Evolutionary conservation across 92 coral and sea anemone genomes (phyloP).

Genomic region (Siderastrea radians): DNA sequence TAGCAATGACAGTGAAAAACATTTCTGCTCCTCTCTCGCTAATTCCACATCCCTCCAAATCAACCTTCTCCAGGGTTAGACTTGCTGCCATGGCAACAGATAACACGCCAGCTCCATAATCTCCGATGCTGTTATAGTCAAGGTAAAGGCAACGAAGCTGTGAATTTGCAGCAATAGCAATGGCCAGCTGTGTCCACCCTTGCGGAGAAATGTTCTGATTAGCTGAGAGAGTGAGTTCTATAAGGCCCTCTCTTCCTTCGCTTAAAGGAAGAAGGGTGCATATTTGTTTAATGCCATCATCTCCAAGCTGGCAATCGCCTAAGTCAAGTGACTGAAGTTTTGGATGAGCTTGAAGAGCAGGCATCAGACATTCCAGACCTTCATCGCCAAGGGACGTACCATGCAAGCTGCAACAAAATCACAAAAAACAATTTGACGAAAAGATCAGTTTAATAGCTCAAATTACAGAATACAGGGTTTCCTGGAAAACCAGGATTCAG

Average conservation of each 20-base stretch:
- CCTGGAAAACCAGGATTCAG: too few relatives aligned
- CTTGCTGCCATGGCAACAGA: constrained; percentile 97
- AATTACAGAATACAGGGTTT: neutral
- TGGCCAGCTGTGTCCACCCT: constrained; percentile 97
- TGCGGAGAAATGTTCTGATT: constrained; percentile 80
- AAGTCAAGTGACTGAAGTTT: constrained; percentile 90
- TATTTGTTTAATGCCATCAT: constrained; percentile 89
- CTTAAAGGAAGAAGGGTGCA: constrained; percentile 85
- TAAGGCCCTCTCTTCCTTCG: constrained; percentile 73
- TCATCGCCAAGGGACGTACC: constrained; percentile 94
- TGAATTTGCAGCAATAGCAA: constrained; percentile 96
- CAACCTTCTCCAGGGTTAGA: constrained; percentile 81
- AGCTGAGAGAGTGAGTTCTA: constrained; percentile 90
- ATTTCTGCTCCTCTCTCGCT: constrained; percentile 91
- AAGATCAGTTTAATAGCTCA: neutral
- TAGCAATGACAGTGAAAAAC: constrained; percentile 82
- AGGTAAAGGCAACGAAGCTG: constrained; percentile 77
- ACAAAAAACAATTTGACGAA: too few relatives aligned
- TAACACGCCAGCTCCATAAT: constrained; percentile 94
- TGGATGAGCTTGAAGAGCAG: constrained; percentile 88
- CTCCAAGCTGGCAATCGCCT: constrained; percentile 96
- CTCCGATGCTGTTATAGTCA: constrained; percentile 90
- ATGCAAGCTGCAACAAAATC: constrained; percentile 80
- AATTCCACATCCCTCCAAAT: constrained; percentile 93
- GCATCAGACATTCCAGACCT: constrained; percentile 86